Evolutionary conservation across 2,113 vertebrate species (phyloP), one percentile per base, ranked within the genome.

Genomic region (Sylvilagus bachmani): DNA sequence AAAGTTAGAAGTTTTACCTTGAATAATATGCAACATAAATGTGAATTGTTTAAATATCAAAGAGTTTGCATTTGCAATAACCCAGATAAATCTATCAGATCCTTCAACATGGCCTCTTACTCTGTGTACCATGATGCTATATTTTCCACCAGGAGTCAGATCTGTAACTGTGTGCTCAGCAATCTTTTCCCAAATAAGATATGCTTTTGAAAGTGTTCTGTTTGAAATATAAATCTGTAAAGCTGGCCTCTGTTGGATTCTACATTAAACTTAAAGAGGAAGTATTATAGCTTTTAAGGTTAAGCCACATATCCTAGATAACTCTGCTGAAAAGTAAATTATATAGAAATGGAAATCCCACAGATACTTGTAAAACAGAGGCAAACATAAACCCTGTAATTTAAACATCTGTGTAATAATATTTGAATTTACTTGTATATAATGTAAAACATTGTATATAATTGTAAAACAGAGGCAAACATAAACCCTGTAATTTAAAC

Each of bases 221-320:
- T 99, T 99, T 95, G 97, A 96, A 77, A 99, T 93, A 38, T 86
- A 99, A 98, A 96, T 98, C 98, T 89, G 99, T 99, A 97, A 99
- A 99, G 58, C 97, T 97, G 71, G 98, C 99, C 19, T 80, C 91
- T 10, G 97, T 98, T 92, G 95, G 86, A 93, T 98, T 98, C 99
- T 99, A 99, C n/a, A 73, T 96, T 94, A 99, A 95, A 70, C 96
- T 97, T 17, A 97, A 98, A 87, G 98, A 99, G 3, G 99, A 98
- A 69, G 98, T 97, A 97, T 98, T 99, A 98, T 82, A 77, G 90
- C 67, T 96, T 95, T 98, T 94, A 99, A 55, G 51, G 75, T 96
- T 91, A 99, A 98, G 84, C 97, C 97, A 12, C 98, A 99, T 82
- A 99, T 95, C 58, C 98, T 98, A 77, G 98, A 98, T 66, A 98